Evolutionary conservation across 2,113 vertebrate species (phyloP), one percentile per base, ranked within the genome.

Genomic region (Psilopogon haemacephalus): DNA sequence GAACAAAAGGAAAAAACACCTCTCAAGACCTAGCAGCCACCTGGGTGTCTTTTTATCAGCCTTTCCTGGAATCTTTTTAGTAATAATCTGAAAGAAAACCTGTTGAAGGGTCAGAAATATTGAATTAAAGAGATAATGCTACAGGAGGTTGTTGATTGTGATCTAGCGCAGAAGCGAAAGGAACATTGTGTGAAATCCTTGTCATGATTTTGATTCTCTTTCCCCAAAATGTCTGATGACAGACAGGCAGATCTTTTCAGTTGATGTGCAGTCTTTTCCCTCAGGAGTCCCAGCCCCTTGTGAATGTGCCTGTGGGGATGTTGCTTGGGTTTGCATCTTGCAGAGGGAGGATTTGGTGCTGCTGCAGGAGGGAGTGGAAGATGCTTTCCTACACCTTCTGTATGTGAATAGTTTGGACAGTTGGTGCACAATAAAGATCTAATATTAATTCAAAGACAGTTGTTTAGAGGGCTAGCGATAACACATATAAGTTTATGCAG

Each of bases 271-370:
- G 11, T 54, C 35, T 28, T 80, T 73, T 52, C 9, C 12, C 44
- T 38, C 20, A 7, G 19, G 56, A 73, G 38, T 44, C 42, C 28
- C 6, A 58, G 27, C 11, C 38, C 69, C 35, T n/a, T 23, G n/a
- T 2, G 15, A 17, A 4, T 1, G 9, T 54, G 21, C 27, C 19
- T 12, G 28, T 5, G 30, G 50, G 55, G n/a, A n/a, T n/a, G 0
- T 42, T 28, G 33, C n/a, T 23, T 52, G 37, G 63, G 40, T 44
- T 69, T 64, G 35, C 16, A 8, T 28, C 18, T n/a, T 3, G 1
- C 3, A 23, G 65, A 73, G 67, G 46, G 26, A 40, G 79, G 50
- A 17, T 28, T 54, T 2, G 2, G 14, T 24, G 33, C 28, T 72
- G 46, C 52, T 14, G 59, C 23, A 17, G 33, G 59, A 32, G 11